phyloP scores from a whole-genome alignment of 2,797 vertebrate species.

The Anguilla obscura region DNA sequence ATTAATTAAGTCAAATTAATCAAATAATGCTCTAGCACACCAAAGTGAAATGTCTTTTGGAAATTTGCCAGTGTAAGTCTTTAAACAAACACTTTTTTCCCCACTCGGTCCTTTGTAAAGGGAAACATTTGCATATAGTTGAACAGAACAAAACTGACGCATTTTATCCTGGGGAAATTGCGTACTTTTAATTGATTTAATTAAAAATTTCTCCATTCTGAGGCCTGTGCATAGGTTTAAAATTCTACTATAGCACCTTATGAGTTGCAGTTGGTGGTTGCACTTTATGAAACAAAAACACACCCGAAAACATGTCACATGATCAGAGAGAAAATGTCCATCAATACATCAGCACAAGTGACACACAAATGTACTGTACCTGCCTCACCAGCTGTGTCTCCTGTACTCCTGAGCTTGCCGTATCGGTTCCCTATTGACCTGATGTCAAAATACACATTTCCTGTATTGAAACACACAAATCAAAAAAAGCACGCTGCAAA shows the following conservation, averaged over 20 bases:
- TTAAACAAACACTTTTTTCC: not conserved
- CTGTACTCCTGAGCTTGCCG: constrained; percentile 72
- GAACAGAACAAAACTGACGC: not conserved
- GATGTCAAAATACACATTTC: constrained; percentile 93
- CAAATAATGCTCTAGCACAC: not conserved
- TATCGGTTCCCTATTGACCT: constrained; percentile 81
- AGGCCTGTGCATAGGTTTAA: not conserved
- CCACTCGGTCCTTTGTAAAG: not conserved
- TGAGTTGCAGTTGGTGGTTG: not conserved
- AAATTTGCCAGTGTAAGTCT: not conserved
- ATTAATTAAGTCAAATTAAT: not conserved
- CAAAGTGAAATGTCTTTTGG: not conserved
- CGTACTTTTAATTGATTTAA: not conserved
- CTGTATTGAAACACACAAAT: constrained; percentile 65
- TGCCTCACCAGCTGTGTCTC: constrained; percentile 60
- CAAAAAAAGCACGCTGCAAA: not conserved
- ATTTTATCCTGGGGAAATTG: not conserved
- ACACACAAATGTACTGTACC: constrained; percentile 65
- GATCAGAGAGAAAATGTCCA: not conserved
- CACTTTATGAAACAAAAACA: not conserved
- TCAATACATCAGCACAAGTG: not conserved
- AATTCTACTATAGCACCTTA: not conserved
- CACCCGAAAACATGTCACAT: not conserved
- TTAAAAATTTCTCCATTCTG: not conserved
- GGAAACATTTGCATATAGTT: not conserved